These are phyloP conservation scores for Phortica magna DNA, from an alignment of 2,888 invertebrate genomes.

Conservation along the genomic window DNA sequence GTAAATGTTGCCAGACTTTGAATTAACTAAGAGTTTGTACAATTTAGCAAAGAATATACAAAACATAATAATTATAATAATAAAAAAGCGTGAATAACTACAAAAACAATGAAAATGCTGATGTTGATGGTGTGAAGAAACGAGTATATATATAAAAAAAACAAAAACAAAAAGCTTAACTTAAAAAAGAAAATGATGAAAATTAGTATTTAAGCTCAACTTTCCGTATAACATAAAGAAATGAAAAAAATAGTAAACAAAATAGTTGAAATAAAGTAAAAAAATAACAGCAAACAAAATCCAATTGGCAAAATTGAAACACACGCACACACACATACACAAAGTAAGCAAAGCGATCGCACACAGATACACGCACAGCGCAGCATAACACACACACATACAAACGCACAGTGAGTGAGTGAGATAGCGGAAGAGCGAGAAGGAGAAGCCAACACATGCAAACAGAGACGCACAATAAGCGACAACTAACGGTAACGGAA, in stretches of 20 bases:
- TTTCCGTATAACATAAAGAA: background rate
- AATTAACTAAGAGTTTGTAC: constrained; percentile 8
- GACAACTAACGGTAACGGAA: too few species aligned
- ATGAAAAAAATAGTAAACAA: background rate
- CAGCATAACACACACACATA: background rate
- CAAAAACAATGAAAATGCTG: too few species aligned
- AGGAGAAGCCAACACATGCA: background rate
- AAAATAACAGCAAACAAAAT: background rate
- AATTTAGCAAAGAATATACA: background rate
- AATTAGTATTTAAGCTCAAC: background rate
- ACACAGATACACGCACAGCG: background rate
- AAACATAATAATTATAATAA: background rate
- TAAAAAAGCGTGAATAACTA: too few species aligned
- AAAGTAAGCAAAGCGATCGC: constrained; percentile 12
- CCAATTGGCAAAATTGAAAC: background rate
- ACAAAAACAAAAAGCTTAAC: background rate
- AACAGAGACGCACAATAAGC: too few species aligned
- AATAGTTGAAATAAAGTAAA: background rate
- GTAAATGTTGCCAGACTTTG: constrained; percentile 20
- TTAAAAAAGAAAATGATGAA: background rate
- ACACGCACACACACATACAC: background rate
- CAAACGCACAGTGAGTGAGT: background rate
- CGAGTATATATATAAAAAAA: too few species aligned
- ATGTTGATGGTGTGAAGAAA: too few species aligned
- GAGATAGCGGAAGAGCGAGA: background rate